A percentile compares a stretch with the other conserved stretches of the same genome.
Conservation (phyloP, 2,888 invertebrate species). For the Adineta ricciae region DNA sequence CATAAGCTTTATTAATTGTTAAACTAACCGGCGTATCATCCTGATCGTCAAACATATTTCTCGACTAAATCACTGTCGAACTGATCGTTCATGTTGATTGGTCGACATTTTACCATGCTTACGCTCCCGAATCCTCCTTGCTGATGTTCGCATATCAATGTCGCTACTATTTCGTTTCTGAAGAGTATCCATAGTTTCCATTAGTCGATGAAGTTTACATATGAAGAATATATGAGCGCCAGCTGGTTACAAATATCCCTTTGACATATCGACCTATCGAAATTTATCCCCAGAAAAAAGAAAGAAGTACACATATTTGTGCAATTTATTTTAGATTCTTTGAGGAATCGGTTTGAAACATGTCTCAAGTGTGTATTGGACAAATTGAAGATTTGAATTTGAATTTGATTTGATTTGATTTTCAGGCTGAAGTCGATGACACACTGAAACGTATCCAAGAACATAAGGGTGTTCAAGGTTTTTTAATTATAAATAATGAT, state of each 20-base stretch:
- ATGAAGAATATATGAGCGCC: no score
- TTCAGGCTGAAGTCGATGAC: conserved; percentile 76
- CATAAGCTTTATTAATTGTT: conserved; percentile 31
- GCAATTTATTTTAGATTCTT: not conserved
- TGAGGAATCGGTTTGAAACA: not conserved
- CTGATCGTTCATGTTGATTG: not conserved
- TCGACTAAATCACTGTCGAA: not conserved
- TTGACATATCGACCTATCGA: no score
- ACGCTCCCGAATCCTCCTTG: not conserved
- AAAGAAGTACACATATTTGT: not conserved
- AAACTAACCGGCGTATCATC: not conserved
- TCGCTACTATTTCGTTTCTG: not conserved
- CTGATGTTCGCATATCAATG: not conserved
- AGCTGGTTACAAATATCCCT: no score
- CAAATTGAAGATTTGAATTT: not conserved
- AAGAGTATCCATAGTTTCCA: not conserved
- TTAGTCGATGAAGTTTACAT: not conserved
- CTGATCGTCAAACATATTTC: not conserved
- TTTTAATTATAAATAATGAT: conserved; percentile 86
- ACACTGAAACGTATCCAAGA: conserved; percentile 80
- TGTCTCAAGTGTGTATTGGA: not conserved
- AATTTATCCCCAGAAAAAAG: not conserved
- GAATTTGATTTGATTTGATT: conserved; percentile 28
- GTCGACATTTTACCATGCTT: not conserved
- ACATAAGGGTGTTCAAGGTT: conserved; percentile 87